Evolutionary conservation across 2,888 invertebrate species (phyloP).

Genomic region (Pyrrhosoma nymphula): DNA sequence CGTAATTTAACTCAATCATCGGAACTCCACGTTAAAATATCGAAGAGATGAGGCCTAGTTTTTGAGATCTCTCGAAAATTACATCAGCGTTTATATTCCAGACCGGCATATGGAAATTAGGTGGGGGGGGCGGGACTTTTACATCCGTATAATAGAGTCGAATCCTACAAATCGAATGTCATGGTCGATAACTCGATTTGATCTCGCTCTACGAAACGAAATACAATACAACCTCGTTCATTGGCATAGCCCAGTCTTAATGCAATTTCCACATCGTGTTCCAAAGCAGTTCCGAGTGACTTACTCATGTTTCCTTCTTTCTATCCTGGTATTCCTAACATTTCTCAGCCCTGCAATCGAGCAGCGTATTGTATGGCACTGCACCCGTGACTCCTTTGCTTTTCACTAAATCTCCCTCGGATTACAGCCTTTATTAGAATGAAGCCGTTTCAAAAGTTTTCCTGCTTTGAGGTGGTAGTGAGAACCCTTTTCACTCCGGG

Average conservation of each 20-base stretch:
- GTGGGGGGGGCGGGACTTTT: background rate
- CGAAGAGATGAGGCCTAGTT: background rate
- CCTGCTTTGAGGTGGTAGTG: background rate
- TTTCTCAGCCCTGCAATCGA: background rate
- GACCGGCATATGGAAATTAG: no score
- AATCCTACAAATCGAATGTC: background rate
- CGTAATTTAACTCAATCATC: no score
- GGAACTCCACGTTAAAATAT: background rate
- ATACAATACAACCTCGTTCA: background rate
- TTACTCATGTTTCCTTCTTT: background rate
- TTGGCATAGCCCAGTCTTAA: background rate
- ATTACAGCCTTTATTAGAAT: slow-evolving; percentile 39
- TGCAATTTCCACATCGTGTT: background rate
- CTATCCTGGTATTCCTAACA: background rate
- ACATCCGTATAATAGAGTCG: background rate
- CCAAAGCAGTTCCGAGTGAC: background rate
- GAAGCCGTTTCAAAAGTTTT: background rate
- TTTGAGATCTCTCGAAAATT: background rate
- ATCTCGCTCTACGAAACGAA: background rate
- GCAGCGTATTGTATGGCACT: background rate
- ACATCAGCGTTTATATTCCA: background rate
- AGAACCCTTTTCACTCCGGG: background rate
- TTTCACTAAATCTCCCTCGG: background rate
- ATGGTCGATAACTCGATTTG: background rate
- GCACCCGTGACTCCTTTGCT: background rate